Base-by-base conservation (phyloP, 2,888 invertebrate genomes). In the Drosophila birchii region DNA sequence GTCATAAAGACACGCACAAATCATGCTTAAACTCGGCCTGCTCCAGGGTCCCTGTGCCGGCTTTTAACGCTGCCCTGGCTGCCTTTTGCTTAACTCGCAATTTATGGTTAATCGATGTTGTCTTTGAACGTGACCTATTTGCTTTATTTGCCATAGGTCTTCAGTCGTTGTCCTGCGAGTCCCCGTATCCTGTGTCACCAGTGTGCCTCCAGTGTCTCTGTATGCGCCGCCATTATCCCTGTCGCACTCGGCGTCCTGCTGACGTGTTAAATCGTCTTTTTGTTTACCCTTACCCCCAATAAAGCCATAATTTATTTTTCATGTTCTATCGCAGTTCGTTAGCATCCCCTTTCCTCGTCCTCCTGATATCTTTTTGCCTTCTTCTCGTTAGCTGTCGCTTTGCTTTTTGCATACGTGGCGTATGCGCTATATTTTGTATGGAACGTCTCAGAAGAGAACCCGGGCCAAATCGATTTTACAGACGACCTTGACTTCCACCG, bases 61-160 rank as follows among this genome's bases (percentile, higher is more conserved):
- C 58, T 59, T 53, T 59, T 63, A 38, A 43, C 55, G 45, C 43
- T 54, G 61, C 58, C 43, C 68, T 54, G 23, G 53, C 56, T 60
- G 69, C 85, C 84, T 89, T 90, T 84, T 86, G 90, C 90, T 90
- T 88, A 88, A 89, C 90, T 89, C 82, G 89, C 89, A 89, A 90
- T 90, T 90, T 90, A 90, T 89, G 90, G 89, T 87, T 88, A 90
- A 90, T 90, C 90, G 90, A 90, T 90, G 90, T 88, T 88, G 84
- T 83, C 81, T 78, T 78, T 80, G 87, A 89, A 90, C 90, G 90
- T 90, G 90, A 90, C 90, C 90, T 84, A 89, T 90, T 90, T 86
- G 88, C 84, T 85, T 86, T 86, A 86, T 86, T 88, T 85, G 68
- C 63, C 44, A 45, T 49, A 62, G 73, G 76, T 81, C 72, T 73